These are phyloP conservation scores for Trinectes maculatus DNA, from an alignment of 2,113 vertebrate species.

Conservation along the genomic window DNA sequence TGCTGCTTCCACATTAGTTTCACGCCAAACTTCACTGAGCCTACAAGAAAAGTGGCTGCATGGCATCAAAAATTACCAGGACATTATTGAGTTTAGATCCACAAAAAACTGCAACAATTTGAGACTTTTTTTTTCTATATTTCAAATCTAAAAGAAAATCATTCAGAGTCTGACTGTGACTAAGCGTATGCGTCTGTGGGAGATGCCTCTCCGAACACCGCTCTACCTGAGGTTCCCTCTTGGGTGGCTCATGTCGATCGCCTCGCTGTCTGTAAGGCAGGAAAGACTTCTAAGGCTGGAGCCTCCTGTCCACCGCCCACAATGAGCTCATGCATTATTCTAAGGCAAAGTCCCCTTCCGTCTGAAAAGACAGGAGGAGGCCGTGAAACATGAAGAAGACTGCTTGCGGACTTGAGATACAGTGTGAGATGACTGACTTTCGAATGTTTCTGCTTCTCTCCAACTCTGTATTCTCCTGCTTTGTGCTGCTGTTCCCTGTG, in stretches of 20 bases:
- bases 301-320: conserved; percentile 48
- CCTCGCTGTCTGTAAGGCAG: conserved; percentile 21
- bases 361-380: conserved; percentile 40
- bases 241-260: conserved; percentile 55
- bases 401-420: conserved; percentile 40
- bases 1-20: conserved; percentile 47
- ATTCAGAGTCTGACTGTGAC: conserved; percentile 2
- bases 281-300: conserved; percentile 51
- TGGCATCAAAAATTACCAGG: conserved; percentile 8
- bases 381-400: conserved; percentile 42
- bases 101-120: conserved; percentile 11
- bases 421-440: conserved; percentile 29
- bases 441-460: conserved; percentile 26
- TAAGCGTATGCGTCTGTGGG: conserved; percentile 31
- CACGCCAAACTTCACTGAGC: conserved; percentile 22
- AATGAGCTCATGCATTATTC: conserved; percentile 70
- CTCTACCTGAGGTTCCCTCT: conserved; percentile 58
- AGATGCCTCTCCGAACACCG: conserved; percentile 31
- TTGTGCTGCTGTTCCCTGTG: conserved; percentile 7
- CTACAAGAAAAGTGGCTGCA: conserved; percentile 18
- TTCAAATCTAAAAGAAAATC: conserved; percentile 13
- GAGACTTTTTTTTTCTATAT: conserved; percentile 4
- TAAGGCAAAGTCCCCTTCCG: conserved; percentile 39
- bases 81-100: conserved; percentile 36
- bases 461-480: neutral